Evolutionary conservation across 2,888 invertebrate species (phyloP).

Genomic region (Mamestra brassicae): DNA sequence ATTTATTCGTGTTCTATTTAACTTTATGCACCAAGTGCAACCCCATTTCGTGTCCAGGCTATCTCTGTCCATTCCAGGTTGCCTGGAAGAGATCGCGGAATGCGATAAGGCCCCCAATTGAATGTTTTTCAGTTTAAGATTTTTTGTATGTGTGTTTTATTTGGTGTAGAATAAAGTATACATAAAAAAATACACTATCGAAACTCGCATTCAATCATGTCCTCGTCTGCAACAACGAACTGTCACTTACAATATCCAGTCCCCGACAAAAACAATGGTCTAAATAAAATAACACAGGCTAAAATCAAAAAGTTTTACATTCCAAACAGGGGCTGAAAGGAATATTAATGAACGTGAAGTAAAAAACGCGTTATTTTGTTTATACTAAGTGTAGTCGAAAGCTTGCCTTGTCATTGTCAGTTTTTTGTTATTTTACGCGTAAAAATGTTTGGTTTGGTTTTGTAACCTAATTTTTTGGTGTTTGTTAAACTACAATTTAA

Average conservation of each 20-base stretch:
- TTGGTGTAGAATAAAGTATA: too few relatives aligned
- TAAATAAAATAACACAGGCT: constrained; percentile 12
- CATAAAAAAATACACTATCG: too few relatives aligned
- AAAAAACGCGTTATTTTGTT: constrained; percentile 37
- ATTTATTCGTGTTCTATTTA: too few relatives aligned
- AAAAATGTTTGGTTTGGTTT: background rate
- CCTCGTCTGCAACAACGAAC: background rate
- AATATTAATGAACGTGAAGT: constrained; percentile 44
- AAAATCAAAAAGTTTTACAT: constrained; percentile 32
- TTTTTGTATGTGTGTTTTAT: too few relatives aligned
- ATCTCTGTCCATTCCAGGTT: too few relatives aligned
- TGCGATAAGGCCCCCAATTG: too few relatives aligned
- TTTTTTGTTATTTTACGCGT: background rate
- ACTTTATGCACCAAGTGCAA: too few relatives aligned
- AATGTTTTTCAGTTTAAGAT: too few relatives aligned
- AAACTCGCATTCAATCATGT: too few relatives aligned
- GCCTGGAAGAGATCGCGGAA: too few relatives aligned
- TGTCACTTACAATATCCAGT: constrained; percentile 17
- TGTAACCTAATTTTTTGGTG: background rate
- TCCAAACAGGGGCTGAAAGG: constrained; percentile 14
- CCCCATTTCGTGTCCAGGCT: too few relatives aligned
- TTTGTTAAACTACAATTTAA: background rate
- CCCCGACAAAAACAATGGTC: background rate
- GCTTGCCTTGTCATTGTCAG: constrained; percentile 17
- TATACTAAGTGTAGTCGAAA: constrained; percentile 15